Percentiles rank a stretch among this genome's conserved stretches.
phyloP scores from a whole-genome alignment of 2,888 invertebrate species.

The Xylota segnis region DNA sequence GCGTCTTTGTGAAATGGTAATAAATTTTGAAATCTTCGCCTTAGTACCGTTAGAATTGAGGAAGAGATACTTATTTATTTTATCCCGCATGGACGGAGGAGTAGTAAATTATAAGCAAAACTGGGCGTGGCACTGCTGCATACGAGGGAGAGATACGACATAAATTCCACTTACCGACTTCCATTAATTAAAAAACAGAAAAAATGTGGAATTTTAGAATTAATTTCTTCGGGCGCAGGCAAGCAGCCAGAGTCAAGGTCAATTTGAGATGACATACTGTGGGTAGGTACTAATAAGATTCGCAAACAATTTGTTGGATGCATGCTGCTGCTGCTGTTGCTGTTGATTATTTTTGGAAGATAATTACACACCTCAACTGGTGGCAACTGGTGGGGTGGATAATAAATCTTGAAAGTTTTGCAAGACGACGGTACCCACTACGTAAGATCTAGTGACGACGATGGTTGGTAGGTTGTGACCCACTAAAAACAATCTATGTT shows the following conservation, averaged over 20 bases:
- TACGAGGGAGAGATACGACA: conserved; percentile 17
- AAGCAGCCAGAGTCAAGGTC: conserved; percentile 58
- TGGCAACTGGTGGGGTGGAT: not conserved
- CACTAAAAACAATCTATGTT: conserved; percentile 47
- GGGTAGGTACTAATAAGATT: conserved; percentile 36
- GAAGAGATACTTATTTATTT: conserved; percentile 50
- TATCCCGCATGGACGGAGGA: conserved; percentile 33
- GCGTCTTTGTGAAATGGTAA: conserved; percentile 62
- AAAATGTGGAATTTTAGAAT: conserved; percentile 13
- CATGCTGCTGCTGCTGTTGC: conserved; percentile 17
- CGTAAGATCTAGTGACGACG: conserved; percentile 5
- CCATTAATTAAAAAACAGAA: conserved; percentile 27
- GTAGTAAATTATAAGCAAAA: conserved; percentile 43
- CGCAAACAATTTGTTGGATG: conserved; percentile 42
- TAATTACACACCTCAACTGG: conserved; percentile 40
- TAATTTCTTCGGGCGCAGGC: not conserved
- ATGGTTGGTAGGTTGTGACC: conserved; percentile 50
- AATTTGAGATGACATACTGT: conserved; percentile 49
- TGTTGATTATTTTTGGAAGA: conserved; percentile 20
- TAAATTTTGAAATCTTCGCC: conserved; percentile 68
- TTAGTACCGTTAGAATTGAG: conserved; percentile 69
- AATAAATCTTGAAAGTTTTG: conserved; percentile 45
- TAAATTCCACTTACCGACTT: conserved; percentile 49
- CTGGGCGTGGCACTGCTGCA: conserved; percentile 57
- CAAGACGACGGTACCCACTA: conserved; percentile 13